Evolutionary conservation across 2,797 vertebrate species (phyloP).

Genomic region (Sebastes vulpes): DNA sequence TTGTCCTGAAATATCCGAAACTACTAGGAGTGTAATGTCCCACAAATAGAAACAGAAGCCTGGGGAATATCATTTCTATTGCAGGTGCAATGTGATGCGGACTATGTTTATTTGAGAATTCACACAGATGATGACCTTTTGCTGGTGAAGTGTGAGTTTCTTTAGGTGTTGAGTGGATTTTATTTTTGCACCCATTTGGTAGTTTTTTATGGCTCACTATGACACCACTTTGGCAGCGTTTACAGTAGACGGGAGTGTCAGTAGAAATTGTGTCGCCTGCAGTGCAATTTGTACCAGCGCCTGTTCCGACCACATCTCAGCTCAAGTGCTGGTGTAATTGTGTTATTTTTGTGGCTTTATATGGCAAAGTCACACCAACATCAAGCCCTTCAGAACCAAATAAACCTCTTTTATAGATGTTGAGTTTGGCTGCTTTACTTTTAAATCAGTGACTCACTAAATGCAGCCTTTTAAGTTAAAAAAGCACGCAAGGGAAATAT

Average conservation of each 20-base stretch:
- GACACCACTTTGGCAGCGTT: neutral
- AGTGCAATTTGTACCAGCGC: neutral
- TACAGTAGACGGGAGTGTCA: constrained; percentile 11
- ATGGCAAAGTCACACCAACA: constrained; percentile 9
- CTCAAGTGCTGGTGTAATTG: constrained; percentile 2
- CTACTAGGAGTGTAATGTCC: constrained; percentile 7
- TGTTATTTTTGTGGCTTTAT: constrained; percentile 39
- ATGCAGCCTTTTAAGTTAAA: neutral
- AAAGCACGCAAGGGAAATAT: neutral
- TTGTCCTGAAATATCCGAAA: constrained; percentile 33
- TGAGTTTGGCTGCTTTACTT: neutral
- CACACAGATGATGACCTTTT: neutral
- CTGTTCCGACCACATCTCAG: constrained; percentile 41
- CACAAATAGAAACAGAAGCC: constrained; percentile 33
- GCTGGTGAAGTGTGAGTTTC: neutral
- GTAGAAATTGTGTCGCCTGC: neutral
- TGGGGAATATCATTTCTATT: constrained; percentile 2
- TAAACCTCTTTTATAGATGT: constrained; percentile 32
- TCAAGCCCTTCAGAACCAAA: constrained; percentile 17
- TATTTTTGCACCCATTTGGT: neutral
- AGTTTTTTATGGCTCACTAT: neutral
- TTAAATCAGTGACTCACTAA: neutral
- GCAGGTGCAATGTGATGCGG: neutral
- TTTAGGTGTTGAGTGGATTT: neutral
- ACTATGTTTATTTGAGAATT: neutral